Base-by-base conservation (phyloP, 2,888 invertebrate species). In the Priocnemis perturbator region DNA sequence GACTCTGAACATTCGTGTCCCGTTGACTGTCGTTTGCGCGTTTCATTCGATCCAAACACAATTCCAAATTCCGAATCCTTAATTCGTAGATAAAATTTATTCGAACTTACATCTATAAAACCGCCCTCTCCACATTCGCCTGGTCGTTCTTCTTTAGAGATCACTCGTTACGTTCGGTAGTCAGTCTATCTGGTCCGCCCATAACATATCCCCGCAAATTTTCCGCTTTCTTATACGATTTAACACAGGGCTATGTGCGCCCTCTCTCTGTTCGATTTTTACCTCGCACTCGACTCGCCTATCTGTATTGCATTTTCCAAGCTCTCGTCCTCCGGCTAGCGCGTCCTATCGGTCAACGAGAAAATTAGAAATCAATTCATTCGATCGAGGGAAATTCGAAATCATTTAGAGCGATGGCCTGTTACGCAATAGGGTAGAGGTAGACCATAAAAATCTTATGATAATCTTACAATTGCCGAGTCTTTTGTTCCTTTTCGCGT, bases 131-230 rank as follows among this genome's bases (percentile, higher is more conserved):
- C 23, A 61, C 50, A 61, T 30, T 37, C 45, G 45, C 44, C 19
- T 53, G 20, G n/a, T 48, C 57, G 50, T 20, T 66, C 53, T 64
- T 58, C 67, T 81, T 84, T 74, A 78, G 84, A 85, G 82, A 84
- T 85, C 84, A 83, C 79, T 81, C 79, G 79, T 86, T 83, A 82
- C 83, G 78, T 83, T 83, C 79, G 80, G 79, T 81, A 83, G 75
- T 84, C 84, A 85, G 84, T 86, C 84, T 85, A 85, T 84, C 81
- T 80, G 81, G 81, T 82, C 78, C 78, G 75, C 79, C 77, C 76
- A 81, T n/a, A 47, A 85, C 71, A 76, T 76, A 81, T 81, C 73
- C 76, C 74, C 69, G 73, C 78, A 58, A 69, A 64, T 59, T 69
- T 68, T 58, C 48, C 37, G 15, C 50, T 21, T 26, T 23, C 53